Evolutionary conservation across 2,797 vertebrate species (phyloP).

Genomic region (Hydrophis major): DNA sequence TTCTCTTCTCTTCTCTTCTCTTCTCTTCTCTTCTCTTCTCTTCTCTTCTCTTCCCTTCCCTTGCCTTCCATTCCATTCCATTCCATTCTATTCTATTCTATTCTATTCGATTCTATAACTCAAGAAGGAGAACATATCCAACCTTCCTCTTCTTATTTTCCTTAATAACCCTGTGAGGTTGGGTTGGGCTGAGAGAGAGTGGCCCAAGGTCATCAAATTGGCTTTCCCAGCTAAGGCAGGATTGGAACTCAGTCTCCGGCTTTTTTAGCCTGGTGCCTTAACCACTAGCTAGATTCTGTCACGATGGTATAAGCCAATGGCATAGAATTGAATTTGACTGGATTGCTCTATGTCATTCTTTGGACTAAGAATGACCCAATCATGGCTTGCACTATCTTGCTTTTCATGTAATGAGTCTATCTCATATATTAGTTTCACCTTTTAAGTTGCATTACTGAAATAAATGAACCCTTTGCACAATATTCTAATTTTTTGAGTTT

Average conservation of each 20-base stretch:
- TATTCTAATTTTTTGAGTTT: too few species aligned
- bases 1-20: too few species aligned
- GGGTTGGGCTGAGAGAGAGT: background rate
- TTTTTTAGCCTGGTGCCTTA: background rate
- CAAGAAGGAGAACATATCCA: background rate
- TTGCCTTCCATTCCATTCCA: rapidly evolving
- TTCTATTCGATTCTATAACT: background rate
- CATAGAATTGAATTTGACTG: background rate
- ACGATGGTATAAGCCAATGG: background rate
- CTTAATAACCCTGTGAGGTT: too few species aligned
- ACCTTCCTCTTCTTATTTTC: background rate
- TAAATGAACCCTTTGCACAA: too few species aligned
- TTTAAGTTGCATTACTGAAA: too few species aligned
- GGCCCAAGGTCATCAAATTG: background rate
- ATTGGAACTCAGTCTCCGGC: background rate
- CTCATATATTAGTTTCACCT: too few species aligned
- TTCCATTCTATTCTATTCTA: too few species aligned
- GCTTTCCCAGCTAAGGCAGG: background rate
- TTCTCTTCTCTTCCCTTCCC: rapidly evolving
- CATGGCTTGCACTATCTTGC: background rate
- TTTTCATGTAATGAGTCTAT: too few species aligned
- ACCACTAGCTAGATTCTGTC: background rate
- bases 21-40: too few species aligned
- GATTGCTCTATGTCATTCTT: background rate
- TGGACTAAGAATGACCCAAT: background rate